Conservation (phyloP, 1,140 invertebrate species). For the Pentalonia nigronervosa region DNA sequence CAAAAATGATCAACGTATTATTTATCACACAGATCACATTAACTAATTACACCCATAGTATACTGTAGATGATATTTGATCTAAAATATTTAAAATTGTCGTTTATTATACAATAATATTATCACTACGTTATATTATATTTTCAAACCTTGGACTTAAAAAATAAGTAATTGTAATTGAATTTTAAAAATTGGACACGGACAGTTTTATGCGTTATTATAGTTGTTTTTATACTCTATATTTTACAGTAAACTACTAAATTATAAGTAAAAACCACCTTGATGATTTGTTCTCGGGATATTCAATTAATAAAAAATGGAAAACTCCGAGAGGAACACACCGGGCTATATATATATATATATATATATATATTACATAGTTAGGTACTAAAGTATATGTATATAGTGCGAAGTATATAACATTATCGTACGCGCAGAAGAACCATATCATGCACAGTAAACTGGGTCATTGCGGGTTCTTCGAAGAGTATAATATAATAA, state of each 20-base stretch:
- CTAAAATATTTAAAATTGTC: not conserved
- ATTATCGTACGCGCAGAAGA: not conserved
- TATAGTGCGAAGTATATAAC: not conserved
- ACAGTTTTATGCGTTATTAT: not conserved
- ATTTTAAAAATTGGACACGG: not conserved
- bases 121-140: not conserved
- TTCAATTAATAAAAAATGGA: not conserved
- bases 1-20: too few relatives aligned
- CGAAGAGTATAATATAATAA: not conserved
- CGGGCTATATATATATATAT: not conserved
- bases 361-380: too few relatives aligned
- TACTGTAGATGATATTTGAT: not conserved
- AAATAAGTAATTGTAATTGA: not conserved
- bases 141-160: not conserved
- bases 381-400: too few relatives aligned
- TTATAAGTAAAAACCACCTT: not conserved
- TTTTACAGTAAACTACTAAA: not conserved
- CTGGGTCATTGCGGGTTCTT: not conserved
- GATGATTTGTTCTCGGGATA: not conserved
- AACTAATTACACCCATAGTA: not conserved
- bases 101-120: not conserved
- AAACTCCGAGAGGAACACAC: not conserved
- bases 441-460: not conserved
- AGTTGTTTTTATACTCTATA: not conserved
- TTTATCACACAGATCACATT: not conserved